Conservation (phyloP, 2,113 vertebrate species). For the Heterocephalus glaber region DNA sequence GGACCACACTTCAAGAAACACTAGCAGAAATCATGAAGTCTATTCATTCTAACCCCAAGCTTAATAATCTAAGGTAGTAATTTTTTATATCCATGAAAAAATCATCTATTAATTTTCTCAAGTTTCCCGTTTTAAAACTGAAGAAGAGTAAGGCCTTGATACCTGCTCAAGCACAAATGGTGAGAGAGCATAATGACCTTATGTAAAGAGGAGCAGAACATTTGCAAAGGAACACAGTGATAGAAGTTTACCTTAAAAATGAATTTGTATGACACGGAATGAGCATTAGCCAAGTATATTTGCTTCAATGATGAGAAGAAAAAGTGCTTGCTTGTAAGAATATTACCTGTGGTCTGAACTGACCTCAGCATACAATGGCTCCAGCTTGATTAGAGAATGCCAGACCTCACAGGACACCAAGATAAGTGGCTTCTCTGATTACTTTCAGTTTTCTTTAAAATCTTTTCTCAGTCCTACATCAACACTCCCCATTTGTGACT, state of each 20-base stretch:
- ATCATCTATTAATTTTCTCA: neutral
- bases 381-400: neutral
- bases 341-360: neutral
- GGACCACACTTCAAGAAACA: neutral
- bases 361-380: neutral
- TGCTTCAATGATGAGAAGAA: neutral
- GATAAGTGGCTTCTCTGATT: constrained; percentile 38
- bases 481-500: neutral
- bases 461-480: neutral
- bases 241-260: neutral
- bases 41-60: neutral
- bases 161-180: neutral
- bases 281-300: neutral
- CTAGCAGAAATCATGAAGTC: neutral
- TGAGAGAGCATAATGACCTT: neutral
- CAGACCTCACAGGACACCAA: neutral
- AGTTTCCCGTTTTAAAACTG: neutral
- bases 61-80: neutral
- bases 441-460: constrained; percentile 26
- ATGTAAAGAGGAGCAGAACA: neutral
- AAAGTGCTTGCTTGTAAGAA: neutral
- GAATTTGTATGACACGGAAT: neutral
- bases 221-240: neutral
- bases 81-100: neutral
- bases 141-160: neutral